These are phyloP conservation scores for Epirrhoe alternata DNA, from an alignment of 2,888 invertebrate genomes.

Conservation along the genomic window DNA sequence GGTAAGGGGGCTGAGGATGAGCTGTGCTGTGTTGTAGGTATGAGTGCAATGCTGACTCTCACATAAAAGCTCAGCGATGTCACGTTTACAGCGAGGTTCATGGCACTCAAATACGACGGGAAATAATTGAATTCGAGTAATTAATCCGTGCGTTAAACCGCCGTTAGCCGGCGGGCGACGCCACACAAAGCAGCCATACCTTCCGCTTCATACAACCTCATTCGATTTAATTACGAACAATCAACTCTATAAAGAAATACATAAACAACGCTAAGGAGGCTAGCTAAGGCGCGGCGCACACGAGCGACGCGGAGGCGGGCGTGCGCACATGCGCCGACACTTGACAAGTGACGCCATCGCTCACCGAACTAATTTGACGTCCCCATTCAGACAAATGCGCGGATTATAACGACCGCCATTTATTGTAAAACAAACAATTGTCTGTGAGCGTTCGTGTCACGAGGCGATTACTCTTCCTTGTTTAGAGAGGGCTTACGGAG, in stretches of 20 bases:
- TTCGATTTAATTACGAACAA: conserved; percentile 30
- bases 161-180: conserved; percentile 15
- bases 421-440: conserved; percentile 43
- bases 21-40: background rate
- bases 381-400: conserved; percentile 41
- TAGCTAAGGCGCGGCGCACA: conserved; percentile 34
- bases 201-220: conserved; percentile 25
- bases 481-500: conserved; percentile 34
- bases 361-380: conserved; percentile 43
- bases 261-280: conserved; percentile 24
- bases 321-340: conserved; percentile 43
- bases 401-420: conserved; percentile 47
- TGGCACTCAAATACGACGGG: conserved; percentile 7
- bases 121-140: conserved; percentile 20
- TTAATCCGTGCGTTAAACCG: conserved; percentile 13
- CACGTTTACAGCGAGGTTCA: conserved; percentile 6
- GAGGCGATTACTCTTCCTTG: conserved; percentile 47
- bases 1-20: no score
- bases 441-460: conserved; percentile 40
- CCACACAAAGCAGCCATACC: conserved; percentile 14
- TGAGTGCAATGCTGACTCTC: background rate
- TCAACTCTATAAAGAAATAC: conserved; percentile 26
- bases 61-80: conserved; percentile 9
- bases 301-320: conserved; percentile 18
- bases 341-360: conserved; percentile 49